A percentile compares a stretch with the other conserved stretches of the same genome.
These are phyloP conservation scores for Atopsyche davidsoni DNA, from an alignment of 1,140 invertebrate species.

Conservation along the genomic window DNA sequence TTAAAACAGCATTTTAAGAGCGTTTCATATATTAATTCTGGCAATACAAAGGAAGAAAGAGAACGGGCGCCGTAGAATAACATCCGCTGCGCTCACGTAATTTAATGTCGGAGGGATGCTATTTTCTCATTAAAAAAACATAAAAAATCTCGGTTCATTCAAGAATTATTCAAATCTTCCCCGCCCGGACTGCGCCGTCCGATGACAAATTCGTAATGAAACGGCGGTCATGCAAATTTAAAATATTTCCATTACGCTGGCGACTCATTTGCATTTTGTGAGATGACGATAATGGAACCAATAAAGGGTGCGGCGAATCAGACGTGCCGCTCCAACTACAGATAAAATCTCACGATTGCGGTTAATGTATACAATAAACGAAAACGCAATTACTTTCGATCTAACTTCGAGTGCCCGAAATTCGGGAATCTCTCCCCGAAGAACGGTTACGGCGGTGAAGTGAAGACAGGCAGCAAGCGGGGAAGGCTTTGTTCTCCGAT, in stretches of 20 bases:
- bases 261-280: constrained; percentile 20
- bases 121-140: constrained; percentile 13
- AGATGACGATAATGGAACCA: constrained; percentile 21
- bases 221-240: constrained; percentile 24
- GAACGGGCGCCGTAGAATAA: too few species aligned
- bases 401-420: too few species aligned
- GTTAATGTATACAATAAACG: constrained; percentile 5
- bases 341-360: constrained; percentile 5
- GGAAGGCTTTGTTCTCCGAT: too few species aligned
- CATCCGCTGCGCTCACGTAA: too few species aligned
- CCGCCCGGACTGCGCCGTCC: neutral
- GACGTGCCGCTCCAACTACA: neutral
- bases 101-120: too few species aligned
- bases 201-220: constrained; percentile 26
- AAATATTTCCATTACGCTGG: constrained; percentile 19
- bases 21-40: too few species aligned
- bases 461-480: too few species aligned
- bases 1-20: too few species aligned
- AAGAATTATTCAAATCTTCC: constrained; percentile 24
- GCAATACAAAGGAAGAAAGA: too few species aligned
- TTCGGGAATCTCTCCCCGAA: too few species aligned
- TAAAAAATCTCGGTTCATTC: constrained; percentile 15
- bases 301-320: constrained; percentile 7
- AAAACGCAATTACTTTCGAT: constrained; percentile 2
- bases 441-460: too few species aligned